phyloP scores from a whole-genome alignment of 37 sponge, comb jelly and placozoan species.

The Amphimedon queenslandica region DNA sequence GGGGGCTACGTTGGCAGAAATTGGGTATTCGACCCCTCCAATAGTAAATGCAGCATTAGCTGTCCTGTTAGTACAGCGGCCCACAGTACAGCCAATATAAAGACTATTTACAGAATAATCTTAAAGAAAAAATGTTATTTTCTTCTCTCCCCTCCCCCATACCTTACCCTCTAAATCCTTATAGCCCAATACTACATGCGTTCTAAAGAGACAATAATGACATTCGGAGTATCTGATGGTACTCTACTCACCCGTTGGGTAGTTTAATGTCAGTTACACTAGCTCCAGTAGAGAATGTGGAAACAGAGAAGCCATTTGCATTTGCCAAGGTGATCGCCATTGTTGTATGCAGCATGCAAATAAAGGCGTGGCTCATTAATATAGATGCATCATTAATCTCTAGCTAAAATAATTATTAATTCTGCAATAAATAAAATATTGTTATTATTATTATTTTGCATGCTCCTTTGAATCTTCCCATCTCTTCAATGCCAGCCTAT shows the following conservation, averaged over 20 bases:
- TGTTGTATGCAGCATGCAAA: no score
- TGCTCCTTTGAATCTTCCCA: neutral
- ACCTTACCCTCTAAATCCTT: slow-evolving; percentile 41
- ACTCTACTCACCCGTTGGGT: slow-evolving; percentile 36
- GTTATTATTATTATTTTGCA: no score
- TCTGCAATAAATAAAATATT: no score
- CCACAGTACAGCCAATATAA: slow-evolving; percentile 86
- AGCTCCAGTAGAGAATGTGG: slow-evolving; percentile 43
- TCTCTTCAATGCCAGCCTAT: neutral
- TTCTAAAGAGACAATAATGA: neutral
- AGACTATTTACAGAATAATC: slow-evolving; percentile 33
- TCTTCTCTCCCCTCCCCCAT: slow-evolving; percentile 25
- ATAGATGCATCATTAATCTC: no score
- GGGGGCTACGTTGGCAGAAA: slow-evolving; percentile 65
- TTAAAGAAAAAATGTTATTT: neutral
- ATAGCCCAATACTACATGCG: slow-evolving; percentile 57
- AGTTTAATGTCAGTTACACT: slow-evolving; percentile 43
- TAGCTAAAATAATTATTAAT: no score
- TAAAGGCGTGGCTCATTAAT: no score
- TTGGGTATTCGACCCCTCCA: slow-evolving; percentile 55
- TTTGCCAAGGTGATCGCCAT: neutral
- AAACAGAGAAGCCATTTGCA: neutral
- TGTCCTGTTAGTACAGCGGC: slow-evolving; percentile 85
- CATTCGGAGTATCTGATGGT: neutral
- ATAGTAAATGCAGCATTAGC: slow-evolving; percentile 74